Evolutionary conservation across 2,113 vertebrate species (phyloP).

Genomic region (Hiodon tergisus): DNA sequence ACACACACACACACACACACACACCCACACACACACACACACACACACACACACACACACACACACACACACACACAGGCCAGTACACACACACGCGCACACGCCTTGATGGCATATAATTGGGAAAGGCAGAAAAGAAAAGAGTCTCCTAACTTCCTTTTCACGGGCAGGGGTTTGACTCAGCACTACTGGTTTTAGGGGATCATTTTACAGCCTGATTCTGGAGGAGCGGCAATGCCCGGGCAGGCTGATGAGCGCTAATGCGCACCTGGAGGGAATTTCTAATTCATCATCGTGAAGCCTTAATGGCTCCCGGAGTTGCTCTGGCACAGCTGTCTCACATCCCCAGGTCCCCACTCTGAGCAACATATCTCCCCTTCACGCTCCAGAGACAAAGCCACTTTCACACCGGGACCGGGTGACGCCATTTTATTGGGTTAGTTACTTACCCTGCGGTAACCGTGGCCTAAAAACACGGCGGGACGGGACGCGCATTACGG

Average conservation of each 20-base stretch:
- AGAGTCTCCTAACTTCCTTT: neutral
- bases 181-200: neutral
- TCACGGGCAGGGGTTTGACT: neutral
- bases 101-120: neutral
- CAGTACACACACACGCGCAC: no score
- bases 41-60: no score
- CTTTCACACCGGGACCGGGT: no score
- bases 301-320: slow-evolving; percentile 17
- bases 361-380: slow-evolving; percentile 25
- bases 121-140: neutral
- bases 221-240: neutral
- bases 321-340: neutral
- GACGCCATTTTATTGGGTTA: no score
- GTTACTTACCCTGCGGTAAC: no score
- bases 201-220: neutral
- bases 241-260: slow-evolving; percentile 22
- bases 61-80: no score
- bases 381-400: slow-evolving; percentile 3
- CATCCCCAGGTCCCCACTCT: neutral
- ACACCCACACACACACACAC: no score
- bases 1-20: no score
- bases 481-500: no score
- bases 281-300: slow-evolving; percentile 29
- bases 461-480: no score
- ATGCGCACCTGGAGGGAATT: slow-evolving; percentile 27